Evolutionary conservation across 2,888 invertebrate genomes (phyloP), one percentile per base, ranked within the genome.

Genomic region (Lithosia quadra): DNA sequence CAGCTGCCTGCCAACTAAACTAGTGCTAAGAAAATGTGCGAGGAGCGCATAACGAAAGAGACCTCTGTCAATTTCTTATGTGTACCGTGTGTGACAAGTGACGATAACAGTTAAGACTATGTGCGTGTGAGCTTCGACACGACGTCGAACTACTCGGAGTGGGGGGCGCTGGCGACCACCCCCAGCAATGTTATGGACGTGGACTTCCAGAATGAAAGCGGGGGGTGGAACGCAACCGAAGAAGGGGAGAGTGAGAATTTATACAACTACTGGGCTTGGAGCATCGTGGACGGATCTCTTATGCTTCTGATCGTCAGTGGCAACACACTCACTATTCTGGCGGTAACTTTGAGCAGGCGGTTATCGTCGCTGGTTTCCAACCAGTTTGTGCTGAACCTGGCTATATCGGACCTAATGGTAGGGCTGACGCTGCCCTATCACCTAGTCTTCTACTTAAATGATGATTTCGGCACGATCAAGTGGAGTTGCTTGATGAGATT

Each of bases 381-480:
- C 92, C 96, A 97, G 82, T 97, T 98, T 91, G 96, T 98, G 75
- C 95, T 97, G 72, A 97, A 97, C 88, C 91, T 98, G 82, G 98
- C 98, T 36, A 94, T 97, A 75, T 97, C 97, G 33, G 98, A 98
- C 91, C 95, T 97, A 62, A 95, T 97, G 90, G 97, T 98, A 67
- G 98, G 97, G 7, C 90, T 97, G 53, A 96, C 97, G 43, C 91
- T 98, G 80, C 97, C 97, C 22, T 98, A 97, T 90, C 97, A 98
- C 87, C 95, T 97, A 84, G 96, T 96, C 61, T 98, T 98, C 91
- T 97, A 97, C 90, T 88, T 97, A 75, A 94, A 96, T 80, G 93
- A 94, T 9, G 93, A 95, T 70, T 95, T 97, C 80, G 96, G 96
- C 53, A 90, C 91, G 61, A 94, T 95, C 77, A 96, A 96, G 79